phyloP scores from a whole-genome alignment of 1,140 invertebrate genomes.

The Lineus longissimus region DNA sequence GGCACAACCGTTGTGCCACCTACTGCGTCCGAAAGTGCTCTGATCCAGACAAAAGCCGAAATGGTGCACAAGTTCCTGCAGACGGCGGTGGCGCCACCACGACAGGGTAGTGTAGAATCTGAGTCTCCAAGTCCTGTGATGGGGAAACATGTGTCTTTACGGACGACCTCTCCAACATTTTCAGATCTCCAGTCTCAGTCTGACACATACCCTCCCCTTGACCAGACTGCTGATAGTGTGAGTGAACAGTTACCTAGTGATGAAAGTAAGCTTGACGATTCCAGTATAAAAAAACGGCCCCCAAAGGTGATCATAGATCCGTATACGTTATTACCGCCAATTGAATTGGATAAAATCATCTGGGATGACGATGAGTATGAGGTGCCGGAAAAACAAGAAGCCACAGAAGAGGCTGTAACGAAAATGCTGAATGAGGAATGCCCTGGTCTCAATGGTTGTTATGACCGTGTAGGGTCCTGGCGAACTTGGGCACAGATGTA shows the following conservation, averaged over 20 bases:
- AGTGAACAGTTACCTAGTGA: not conserved
- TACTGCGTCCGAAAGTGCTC: constrained; percentile 16
- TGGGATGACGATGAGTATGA: constrained; percentile 50
- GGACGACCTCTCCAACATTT: not conserved
- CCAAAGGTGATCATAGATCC: constrained; percentile 29
- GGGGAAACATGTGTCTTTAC: too few species aligned
- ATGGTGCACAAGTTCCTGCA: constrained; percentile 60
- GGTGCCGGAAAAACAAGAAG: constrained; percentile 19
- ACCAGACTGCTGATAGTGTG: constrained; percentile 4
- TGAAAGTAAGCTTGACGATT: constrained; percentile 4
- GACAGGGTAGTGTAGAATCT: constrained; percentile 1
- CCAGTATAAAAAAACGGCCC: not conserved
- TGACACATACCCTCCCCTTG: not conserved
- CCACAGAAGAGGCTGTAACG: constrained; percentile 49
- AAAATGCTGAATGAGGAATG: constrained; percentile 53
- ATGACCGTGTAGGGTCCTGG: constrained; percentile 62
- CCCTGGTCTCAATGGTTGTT: constrained; percentile 64
- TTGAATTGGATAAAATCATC: constrained; percentile 60
- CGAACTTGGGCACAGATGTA: constrained; percentile 78
- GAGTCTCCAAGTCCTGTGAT: not conserved
- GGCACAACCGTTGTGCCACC: constrained; percentile 11
- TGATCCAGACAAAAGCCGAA: constrained; percentile 58
- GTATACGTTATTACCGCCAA: constrained; percentile 59
- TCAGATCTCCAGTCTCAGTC: not conserved
- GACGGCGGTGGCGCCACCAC: constrained; percentile 37